These are phyloP conservation scores for Excalfactoria chinensis DNA, from an alignment of 2,113 vertebrate species.

Conservation along the genomic window DNA sequence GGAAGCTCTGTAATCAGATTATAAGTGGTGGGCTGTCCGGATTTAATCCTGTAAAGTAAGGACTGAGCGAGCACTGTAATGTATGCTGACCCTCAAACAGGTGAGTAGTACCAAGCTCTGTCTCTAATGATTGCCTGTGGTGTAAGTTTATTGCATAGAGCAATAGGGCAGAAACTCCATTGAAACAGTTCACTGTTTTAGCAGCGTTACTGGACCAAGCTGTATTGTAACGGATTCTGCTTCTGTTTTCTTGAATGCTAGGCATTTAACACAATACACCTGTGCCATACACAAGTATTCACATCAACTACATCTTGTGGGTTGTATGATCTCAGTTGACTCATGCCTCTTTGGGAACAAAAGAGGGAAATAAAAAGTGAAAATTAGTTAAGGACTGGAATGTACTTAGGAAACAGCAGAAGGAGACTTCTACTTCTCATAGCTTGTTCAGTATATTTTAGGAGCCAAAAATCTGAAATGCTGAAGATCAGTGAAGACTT, in stretches of 20 bases:
- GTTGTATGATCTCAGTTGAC: not conserved
- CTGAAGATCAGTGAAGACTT: not conserved
- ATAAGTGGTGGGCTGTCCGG: not conserved
- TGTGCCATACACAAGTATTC: not conserved
- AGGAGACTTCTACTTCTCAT: not conserved
- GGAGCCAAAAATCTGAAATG: not conserved
- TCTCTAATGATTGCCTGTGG: not conserved
- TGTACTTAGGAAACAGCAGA: not conserved
- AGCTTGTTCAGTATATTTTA: not conserved
- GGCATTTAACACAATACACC: accelerated
- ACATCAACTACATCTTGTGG: not conserved
- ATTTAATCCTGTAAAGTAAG: not conserved
- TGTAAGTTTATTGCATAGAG: accelerated
- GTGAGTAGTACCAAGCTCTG: not conserved
- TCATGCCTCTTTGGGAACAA: accelerated
- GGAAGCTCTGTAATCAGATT: not conserved
- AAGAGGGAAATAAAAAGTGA: not conserved
- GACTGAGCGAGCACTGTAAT: not conserved
- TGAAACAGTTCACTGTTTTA: not conserved
- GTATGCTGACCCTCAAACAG: not conserved
- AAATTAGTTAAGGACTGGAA: not conserved
- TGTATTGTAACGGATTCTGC: accelerated
- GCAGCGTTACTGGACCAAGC: not conserved
- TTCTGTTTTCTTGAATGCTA: not conserved
- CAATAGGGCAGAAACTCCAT: not conserved